Evolutionary conservation across 1,140 invertebrate genomes (phyloP), one percentile per base, ranked within the genome.

Genomic region (Musca vetustissima): DNA sequence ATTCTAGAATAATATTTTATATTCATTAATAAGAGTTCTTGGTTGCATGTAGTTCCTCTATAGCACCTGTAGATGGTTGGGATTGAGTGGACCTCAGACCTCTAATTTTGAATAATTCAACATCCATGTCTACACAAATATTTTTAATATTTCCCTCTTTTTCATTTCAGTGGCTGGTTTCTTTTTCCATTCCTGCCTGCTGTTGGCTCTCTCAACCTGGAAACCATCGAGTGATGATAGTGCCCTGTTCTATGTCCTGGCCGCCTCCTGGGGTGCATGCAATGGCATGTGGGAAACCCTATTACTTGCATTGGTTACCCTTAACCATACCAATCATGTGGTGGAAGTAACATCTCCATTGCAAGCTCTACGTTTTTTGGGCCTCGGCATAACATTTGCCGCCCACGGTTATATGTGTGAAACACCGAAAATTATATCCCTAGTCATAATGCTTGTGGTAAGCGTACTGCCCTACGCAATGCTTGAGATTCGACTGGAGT

Each of bases 261-360:
- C 89, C 25, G 88, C 88, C 3, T 87, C 87, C 8, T 90, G 89
- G 89, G 89, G 89, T 43, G 89, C 90, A n/a, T 90, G 89, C 76
- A 90, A 90, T 70, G 88, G 88, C 24, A 89, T 90, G 72, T 90
- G 89, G 89, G 89, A 90, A 76, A 89, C 88, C 64, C 80, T 90
- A 8, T 81, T 86, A 48, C 82, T 82, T 22, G 77, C 80, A 7
- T 71, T 82, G 69, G 76, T 82, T 49, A 82, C 80, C 9, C 67
- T 81, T 4, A 82, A 80, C 47, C 80, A 82, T 47, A 70, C 76
- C 3, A 72, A 75, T 21, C 74, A 82, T 68, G 61, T 70, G 13
- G 68, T 71, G 8, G 77, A 80, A 55, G 75, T 82, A 0, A 72
- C 73, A 1, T 76, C 75, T 4, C 75, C 77, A 1, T 59, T 82